Evolutionary conservation across 1,140 invertebrate species (phyloP).

Genomic region (Brachionus rotundiformis): DNA sequence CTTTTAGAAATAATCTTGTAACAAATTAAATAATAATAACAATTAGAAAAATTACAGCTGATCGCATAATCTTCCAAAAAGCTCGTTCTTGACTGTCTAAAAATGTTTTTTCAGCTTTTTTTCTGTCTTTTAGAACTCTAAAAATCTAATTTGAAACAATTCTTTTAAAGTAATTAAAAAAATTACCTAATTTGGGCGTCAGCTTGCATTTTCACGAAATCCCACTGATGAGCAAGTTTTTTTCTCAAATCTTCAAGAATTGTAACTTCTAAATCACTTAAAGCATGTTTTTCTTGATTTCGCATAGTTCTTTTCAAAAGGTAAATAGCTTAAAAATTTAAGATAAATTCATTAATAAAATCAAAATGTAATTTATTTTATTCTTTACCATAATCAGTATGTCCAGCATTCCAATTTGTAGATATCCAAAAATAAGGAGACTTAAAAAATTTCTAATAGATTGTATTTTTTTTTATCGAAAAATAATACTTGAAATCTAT

Average conservation of each 20-base stretch:
- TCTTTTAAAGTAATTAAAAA: neutral
- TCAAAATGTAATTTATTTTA: neutral
- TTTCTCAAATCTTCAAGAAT: conserved; percentile 45
- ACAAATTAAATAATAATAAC: neutral
- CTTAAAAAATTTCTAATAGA: neutral
- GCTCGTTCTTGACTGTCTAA: conserved; percentile 51
- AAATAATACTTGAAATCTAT: conserved; percentile 45
- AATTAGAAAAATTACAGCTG: neutral
- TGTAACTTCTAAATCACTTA: conserved; percentile 31
- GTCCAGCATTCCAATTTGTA: conserved; percentile 33
- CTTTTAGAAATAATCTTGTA: neutral
- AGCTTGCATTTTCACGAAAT: conserved; percentile 47
- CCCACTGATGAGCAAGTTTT: conserved; percentile 50
- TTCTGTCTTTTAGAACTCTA: conserved; percentile 49
- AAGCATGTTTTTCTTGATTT: conserved; percentile 41
- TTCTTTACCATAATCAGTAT: conserved; percentile 34
- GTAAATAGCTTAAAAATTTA: conserved; percentile 43
- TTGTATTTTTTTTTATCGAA: neutral
- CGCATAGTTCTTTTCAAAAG: conserved; percentile 48
- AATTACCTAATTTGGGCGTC: conserved; percentile 47
- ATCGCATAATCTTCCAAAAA: conserved; percentile 49
- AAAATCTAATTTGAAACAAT: neutral
- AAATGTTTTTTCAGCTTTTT: conserved; percentile 48
- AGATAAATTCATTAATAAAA: neutral
- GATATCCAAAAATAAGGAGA: conserved; percentile 51